These are phyloP conservation scores for Telmatochromis sp. DNA, from an alignment of 2,113 vertebrate species.

Conservation along the genomic window DNA sequence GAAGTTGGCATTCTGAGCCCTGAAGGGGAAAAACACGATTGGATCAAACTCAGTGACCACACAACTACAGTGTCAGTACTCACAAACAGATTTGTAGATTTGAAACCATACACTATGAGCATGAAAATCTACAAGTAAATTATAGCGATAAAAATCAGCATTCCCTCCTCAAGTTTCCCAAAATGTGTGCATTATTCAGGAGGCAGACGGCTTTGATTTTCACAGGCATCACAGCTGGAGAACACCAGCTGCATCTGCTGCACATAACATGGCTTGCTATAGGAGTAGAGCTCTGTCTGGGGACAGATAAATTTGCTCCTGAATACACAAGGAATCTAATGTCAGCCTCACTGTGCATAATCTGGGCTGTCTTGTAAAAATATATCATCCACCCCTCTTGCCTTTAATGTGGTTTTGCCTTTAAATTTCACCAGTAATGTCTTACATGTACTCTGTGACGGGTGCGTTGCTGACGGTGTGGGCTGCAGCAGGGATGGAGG, in stretches of 20 bases:
- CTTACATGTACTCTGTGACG: slow-evolving; percentile 98
- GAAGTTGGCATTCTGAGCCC: slow-evolving; percentile 98
- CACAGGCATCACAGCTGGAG: slow-evolving; percentile 45
- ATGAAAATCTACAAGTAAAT: background rate
- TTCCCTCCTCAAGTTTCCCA: background rate
- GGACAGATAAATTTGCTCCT: slow-evolving; percentile 1
- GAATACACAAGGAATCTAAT: slow-evolving; percentile 51
- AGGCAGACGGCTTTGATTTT: slow-evolving; percentile 26
- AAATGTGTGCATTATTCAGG: background rate
- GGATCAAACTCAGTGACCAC: background rate
- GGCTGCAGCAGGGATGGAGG: slow-evolving; percentile 91
- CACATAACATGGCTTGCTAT: background rate
- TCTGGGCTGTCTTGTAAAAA: background rate
- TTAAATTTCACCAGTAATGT: background rate
- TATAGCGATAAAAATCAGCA: background rate
- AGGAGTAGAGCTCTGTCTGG: background rate
- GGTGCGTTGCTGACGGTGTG: slow-evolving; percentile 98
- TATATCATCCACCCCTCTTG: background rate
- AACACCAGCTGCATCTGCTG: slow-evolving; percentile 46
- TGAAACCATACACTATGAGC: background rate
- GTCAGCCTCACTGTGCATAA: background rate
- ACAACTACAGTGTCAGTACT: background rate
- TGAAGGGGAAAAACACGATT: slow-evolving; percentile 52
- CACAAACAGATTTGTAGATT: background rate
- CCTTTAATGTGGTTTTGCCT: background rate